Base-by-base conservation (phyloP, 2,888 invertebrate genomes). In the Erannis defoliaria region DNA sequence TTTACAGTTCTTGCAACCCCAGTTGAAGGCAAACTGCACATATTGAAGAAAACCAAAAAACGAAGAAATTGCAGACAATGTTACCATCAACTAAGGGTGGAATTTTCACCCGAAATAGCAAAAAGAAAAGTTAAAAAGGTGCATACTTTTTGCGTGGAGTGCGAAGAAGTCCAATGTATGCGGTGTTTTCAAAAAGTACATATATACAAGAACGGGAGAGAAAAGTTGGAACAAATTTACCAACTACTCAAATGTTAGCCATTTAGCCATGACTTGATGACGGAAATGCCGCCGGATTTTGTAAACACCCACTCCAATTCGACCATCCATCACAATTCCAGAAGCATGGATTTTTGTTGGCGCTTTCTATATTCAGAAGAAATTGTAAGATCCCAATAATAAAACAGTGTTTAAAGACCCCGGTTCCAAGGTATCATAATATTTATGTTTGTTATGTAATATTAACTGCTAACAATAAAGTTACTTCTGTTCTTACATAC, bases 41-140 rank as follows among this genome's bases (percentile, higher is more conserved):
- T 46, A 12, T 10, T 46, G 12, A 4, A 18, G 18, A 46, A 46
- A 31, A 46, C 31, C 18, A 46, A 31, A 5, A 46, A 16, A 31
- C 29, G 46, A 29, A 46, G 46, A 31, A 29, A 46, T 29, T 46
- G 46, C 31, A 46, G 31, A 31, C 46, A 29, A n/a, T 46, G 46
- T 8, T 46, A 46, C 46, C 46, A 46, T 9, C 16, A 21, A 31
- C 29, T 46, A 31, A 29, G 46, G 12, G 12, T 31, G n/a, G 18
- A 46, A 18, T 46, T 46, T 18, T 16, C 46, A 6, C 16, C 46
- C 5, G 70, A 70, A 16, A 38, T 38, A 26, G 72, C 72, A 2
- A 73, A 58, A 42, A 38, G 71, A 5, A 55, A 61, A 35, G 70
- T 72, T 1, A 38, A 66, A 5, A 57, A 69, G 2, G 55, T 67